Base-by-base conservation (phyloP, 2,113 vertebrate genomes). In the Grantiella picta region DNA sequence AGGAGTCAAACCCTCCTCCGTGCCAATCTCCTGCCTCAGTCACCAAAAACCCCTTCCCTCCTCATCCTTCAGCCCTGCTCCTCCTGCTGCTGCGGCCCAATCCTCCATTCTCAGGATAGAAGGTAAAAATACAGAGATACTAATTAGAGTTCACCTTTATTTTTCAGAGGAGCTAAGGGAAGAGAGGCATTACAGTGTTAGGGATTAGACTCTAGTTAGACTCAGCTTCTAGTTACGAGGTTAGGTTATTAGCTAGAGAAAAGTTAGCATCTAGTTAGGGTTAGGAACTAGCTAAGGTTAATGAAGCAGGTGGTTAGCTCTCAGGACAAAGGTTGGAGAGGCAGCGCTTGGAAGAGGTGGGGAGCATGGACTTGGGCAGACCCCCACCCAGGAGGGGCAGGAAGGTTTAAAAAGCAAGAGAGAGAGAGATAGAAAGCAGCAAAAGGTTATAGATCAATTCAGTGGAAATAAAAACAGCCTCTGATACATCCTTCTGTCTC, bases 221-320 rank as follows among this genome's bases (percentile, higher is more conserved):
- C 85, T 94, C 86, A 90, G 95, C 66, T 94, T 93, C 86, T 86
- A 95, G 94, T 98, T 97, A 90, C 9, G 73, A 96, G 96, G 97
- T 98, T 98, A 98, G 97, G 90, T 78, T 54, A 93, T 70, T 83
- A 90, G 96, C 96, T 81, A 95, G 91, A 96, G 92, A 92, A 59
- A 69, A 97, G 97, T 98, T 98, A 98, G 98, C 98, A 60, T 96
- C 94, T 97, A 97, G 97, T 97, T 98, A 95, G 97, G 97, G 85
- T 96, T 96, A 96, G 52, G 77, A 86, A 95, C 94, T 95, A 96
- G 95, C 96, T 98, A 90, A 92, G 96, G 97, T 98, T 97, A 97
- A 97, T 98, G 97, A 98, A 98, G 98, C 98, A 97, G 97, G 97
- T 92, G 96, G 96, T 98, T 97, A 97, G 96, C 94, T 92, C 79